These are phyloP conservation scores for Anthopleura sola DNA, from an alignment of 64 coral and sea anemone species.

Conservation along the genomic window DNA sequence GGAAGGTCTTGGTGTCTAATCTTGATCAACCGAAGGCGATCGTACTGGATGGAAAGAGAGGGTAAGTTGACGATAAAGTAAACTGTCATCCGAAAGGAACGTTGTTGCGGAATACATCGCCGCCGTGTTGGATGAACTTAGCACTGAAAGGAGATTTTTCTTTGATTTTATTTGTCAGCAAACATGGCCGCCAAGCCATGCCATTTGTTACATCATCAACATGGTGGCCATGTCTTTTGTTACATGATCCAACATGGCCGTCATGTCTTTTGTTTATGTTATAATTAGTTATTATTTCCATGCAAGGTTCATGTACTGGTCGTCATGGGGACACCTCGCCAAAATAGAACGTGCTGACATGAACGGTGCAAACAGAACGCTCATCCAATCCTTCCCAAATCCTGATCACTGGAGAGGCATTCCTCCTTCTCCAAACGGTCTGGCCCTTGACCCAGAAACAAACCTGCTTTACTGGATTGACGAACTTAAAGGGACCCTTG, in stretches of 20 bases:
- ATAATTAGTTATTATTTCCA: neutral
- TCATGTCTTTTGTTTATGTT: neutral
- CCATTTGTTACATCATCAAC: too few species aligned
- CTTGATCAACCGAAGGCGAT: slow-evolving; percentile 2
- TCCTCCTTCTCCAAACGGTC: slow-evolving; percentile 19
- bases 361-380: slow-evolving; percentile 16
- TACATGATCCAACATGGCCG: neutral
- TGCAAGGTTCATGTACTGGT: slow-evolving; percentile 27
- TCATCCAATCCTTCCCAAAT: neutral
- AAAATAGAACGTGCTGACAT: slow-evolving; percentile 41
- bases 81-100: too few species aligned
- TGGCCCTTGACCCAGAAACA: slow-evolving; percentile 11
- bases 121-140: neutral
- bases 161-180: too few species aligned
- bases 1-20: slow-evolving; percentile 45
- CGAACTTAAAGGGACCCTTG: neutral
- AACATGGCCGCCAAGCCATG: too few species aligned
- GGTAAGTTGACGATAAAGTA: neutral
- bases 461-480: slow-evolving; percentile 34
- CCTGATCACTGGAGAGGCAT: neutral
- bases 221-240: too few species aligned
- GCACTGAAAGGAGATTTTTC: too few species aligned
- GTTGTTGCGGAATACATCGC: too few species aligned
- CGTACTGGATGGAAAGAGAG: neutral
- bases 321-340: neutral